Percentiles rank a stretch among this genome's conserved stretches.
These are phyloP conservation scores for Sphaerophoria rueppellii DNA, from an alignment of 2,888 invertebrate genomes.

Conservation along the genomic window DNA sequence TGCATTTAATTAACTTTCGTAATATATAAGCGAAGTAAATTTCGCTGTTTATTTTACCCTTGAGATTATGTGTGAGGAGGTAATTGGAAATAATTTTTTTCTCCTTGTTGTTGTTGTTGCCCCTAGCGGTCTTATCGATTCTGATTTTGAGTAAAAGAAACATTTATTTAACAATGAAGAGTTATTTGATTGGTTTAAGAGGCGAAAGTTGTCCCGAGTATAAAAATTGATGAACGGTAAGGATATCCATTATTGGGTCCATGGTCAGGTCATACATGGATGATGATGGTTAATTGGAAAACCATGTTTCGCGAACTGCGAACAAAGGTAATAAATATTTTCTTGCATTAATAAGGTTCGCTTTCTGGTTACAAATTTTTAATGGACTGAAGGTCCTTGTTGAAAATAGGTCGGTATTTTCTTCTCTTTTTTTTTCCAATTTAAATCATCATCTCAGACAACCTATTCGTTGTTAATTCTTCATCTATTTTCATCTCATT, in stretches of 20 bases:
- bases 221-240: background rate
- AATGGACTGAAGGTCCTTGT: no score
- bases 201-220: constrained; percentile 5
- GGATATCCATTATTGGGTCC: background rate
- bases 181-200: constrained; percentile 60
- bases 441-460: background rate
- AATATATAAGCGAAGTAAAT: constrained; percentile 65
- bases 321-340: background rate
- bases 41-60: constrained; percentile 70
- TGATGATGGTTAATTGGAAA: background rate
- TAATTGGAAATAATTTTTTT: constrained; percentile 71
- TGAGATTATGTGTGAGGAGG: constrained; percentile 69
- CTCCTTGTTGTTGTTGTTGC: constrained; percentile 7
- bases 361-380: no score
- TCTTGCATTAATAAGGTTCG: constrained; percentile 13
- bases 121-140: background rate
- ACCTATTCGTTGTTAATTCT: constrained; percentile 43
- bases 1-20: constrained; percentile 73
- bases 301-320: background rate
- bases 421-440: no score
- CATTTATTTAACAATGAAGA: constrained; percentile 53
- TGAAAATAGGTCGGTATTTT: no score
- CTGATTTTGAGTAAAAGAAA: constrained; percentile 8
- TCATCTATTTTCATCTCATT: constrained; percentile 58
- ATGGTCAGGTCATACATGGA: background rate